Conservation (phyloP, 2,113 vertebrate genomes). For the Circaetus gallicus region DNA sequence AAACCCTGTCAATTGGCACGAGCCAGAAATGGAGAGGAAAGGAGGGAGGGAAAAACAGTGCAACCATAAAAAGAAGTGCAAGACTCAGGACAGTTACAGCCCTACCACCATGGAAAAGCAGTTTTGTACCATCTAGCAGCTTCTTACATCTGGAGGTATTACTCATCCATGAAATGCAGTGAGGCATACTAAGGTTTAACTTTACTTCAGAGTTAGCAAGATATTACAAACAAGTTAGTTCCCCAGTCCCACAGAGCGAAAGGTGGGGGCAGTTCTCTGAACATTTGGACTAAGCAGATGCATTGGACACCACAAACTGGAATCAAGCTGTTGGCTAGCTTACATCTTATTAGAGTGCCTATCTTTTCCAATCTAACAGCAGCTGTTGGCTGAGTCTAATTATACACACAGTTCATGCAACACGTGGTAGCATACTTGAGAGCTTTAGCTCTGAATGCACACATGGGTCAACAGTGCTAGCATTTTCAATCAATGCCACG, state of each 20-base stretch:
- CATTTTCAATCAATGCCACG: not conserved
- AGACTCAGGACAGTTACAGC: not conserved
- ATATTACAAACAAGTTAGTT: not conserved
- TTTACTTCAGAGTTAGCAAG: not conserved
- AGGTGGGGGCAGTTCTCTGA: not conserved
- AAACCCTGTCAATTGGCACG: accelerated
- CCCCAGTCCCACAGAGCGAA: not conserved
- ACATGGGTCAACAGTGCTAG: not conserved
- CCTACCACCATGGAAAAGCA: not conserved
- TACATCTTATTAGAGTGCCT: not conserved
- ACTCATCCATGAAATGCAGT: not conserved
- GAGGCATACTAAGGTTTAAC: not conserved
- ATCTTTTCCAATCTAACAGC: not conserved
- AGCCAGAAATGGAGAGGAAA: not conserved
- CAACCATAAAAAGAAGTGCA: not conserved
- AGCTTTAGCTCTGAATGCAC: not conserved
- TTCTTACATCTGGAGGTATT: not conserved
- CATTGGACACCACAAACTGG: not conserved
- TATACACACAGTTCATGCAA: not conserved
- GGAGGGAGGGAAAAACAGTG: not conserved
- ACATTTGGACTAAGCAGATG: not conserved
- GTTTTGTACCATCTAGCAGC: not conserved
- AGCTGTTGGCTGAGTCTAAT: not conserved
- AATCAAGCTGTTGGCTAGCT: not conserved
- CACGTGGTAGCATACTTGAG: not conserved